Base-by-base conservation (phyloP, 2,888 invertebrate genomes). In the Coecobrya sp. region DNA sequence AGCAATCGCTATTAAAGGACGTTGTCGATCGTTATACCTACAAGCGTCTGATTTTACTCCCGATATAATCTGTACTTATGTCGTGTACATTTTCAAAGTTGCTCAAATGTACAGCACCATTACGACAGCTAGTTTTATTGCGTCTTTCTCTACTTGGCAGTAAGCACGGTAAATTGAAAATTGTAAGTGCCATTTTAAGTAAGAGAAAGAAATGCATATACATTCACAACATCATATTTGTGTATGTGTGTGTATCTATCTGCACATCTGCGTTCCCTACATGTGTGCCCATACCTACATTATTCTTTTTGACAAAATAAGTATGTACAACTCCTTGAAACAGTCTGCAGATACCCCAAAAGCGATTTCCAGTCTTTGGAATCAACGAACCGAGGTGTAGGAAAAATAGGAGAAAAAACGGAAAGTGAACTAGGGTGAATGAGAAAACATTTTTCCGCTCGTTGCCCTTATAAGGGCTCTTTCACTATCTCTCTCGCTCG, bases 361-460 rank as follows among this genome's bases (percentile, higher is more conserved):
- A 70, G 84, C 59, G 70, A 89, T 89, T 89, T 70, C 84, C 19
- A 84, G 84, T 73, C 73, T 59, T 89, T 73, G 82, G 84, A 84
- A 59, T 42, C 84, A 84, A 84, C 84, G 73, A 73, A 73, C 70
- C 89, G 59, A 84, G 82, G 82, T 82, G 73, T 84, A 62, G 84
- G 42, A 89, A 59, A 79, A 70, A 68, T 68, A 52, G n/a, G 65
- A 81, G 59, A 73, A 52, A 89, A 42, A 81, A 49, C 62, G 22
- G 52, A 86, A 36, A 70, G 13, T 22, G 70, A 68, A 79, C 49
- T 27, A 16, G 52, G 49, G 49, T 49, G 88, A 79, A 81, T 65
- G 73, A 73, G 25, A 30, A 89, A n/a, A 84, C 59, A 84, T 89
- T 84, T 79, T 89, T 89, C 82, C 89, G 89, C 84, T 89, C 25